phyloP scores from a whole-genome alignment of 2,797 vertebrate genomes.

The Apogon talboti region DNA sequence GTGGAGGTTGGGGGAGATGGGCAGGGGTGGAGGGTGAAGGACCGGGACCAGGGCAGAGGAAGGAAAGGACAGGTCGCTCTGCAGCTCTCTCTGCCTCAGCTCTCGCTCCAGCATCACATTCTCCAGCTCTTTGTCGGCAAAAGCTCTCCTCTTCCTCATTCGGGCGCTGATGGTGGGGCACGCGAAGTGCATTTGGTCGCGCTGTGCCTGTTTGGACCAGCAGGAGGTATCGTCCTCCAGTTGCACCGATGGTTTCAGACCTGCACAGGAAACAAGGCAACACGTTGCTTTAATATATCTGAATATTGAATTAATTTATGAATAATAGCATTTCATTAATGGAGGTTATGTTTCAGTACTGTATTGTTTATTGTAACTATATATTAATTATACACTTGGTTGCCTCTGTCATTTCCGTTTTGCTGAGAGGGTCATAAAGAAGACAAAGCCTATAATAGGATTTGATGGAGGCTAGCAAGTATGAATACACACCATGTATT shows the following conservation, averaged over 20 bases:
- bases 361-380: no score
- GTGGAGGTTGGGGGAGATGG: slow-evolving; percentile 61
- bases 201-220: slow-evolving; percentile 66
- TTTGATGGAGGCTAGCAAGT: no score
- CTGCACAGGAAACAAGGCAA: slow-evolving; percentile 44
- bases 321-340: no score
- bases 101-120: slow-evolving; percentile 81
- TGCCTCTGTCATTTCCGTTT: no score
- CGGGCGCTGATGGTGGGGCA: slow-evolving; percentile 77
- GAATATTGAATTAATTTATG: no score
- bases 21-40: slow-evolving; percentile 63
- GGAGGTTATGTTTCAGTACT: no score
- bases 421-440: no score
- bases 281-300: no score
- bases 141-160: slow-evolving; percentile 82
- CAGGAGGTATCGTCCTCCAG: slow-evolving; percentile 57
- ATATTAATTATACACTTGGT: no score
- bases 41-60: slow-evolving; percentile 45
- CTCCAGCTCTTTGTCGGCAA: slow-evolving; percentile 86
- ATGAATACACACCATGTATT: no score
- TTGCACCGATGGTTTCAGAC: slow-evolving; percentile 62
- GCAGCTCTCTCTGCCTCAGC: slow-evolving; percentile 78
- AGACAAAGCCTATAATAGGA: no score
- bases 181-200: slow-evolving; percentile 30
- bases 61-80: slow-evolving; percentile 55